A percentile compares a stretch with the other conserved stretches of the same genome.
These are phyloP conservation scores for Drosophila sproati DNA, from an alignment of 1,140 invertebrate genomes.

Conservation along the genomic window DNA sequence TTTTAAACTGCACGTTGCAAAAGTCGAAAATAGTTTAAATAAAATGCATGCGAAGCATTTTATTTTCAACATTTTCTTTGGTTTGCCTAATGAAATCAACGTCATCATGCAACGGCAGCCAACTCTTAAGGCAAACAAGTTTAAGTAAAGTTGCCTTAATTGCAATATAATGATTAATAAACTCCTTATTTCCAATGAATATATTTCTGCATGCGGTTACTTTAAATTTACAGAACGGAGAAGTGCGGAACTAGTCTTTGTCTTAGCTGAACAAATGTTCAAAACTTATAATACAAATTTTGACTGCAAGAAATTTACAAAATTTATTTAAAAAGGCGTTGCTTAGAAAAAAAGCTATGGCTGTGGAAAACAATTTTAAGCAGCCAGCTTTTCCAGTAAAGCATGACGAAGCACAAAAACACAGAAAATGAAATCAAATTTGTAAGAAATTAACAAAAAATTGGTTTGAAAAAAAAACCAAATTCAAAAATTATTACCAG, in stretches of 20 bases:
- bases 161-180: conserved; percentile 1
- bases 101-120: conserved; percentile 34
- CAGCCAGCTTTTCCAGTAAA: too few species aligned
- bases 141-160: conserved; percentile 11
- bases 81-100: conserved; percentile 49
- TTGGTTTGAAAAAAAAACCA: neutral
- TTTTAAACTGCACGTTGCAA: conserved; percentile 56
- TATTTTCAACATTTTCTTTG: conserved; percentile 35
- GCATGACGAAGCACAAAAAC: neutral
- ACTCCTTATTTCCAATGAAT: neutral
- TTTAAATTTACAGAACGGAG: too few species aligned
- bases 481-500: neutral
- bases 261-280: too few species aligned
- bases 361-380: too few species aligned
- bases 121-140: neutral
- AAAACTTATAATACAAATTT: too few species aligned
- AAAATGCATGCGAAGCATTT: conserved; percentile 57
- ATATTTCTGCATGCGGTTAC: too few species aligned
- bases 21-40: conserved; percentile 66
- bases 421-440: neutral
- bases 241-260: too few species aligned
- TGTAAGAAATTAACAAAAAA: neutral
- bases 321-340: too few species aligned
- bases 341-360: too few species aligned
- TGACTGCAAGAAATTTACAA: too few species aligned